phyloP scores from a whole-genome alignment of 2,113 vertebrate genomes.

The Melanocharis versteri region DNA sequence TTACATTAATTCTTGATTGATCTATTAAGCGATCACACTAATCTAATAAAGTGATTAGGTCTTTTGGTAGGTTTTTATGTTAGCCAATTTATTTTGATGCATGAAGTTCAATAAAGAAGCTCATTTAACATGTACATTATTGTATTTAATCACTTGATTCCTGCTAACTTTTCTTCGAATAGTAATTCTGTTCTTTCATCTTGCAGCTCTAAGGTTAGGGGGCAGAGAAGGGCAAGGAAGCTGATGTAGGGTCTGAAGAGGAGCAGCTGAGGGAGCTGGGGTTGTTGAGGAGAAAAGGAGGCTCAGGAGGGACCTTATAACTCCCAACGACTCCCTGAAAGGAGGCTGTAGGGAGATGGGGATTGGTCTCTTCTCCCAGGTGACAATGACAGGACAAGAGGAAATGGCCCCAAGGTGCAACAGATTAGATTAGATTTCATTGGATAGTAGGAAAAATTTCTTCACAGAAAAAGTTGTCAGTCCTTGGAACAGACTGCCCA shows the following conservation, averaged over 20 bases:
- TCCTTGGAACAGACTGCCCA: background rate
- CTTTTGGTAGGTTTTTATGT: background rate
- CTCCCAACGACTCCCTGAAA: background rate
- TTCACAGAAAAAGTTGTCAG: background rate
- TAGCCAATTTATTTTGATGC: background rate
- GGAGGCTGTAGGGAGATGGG: background rate
- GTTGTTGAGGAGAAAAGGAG: background rate
- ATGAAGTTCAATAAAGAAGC: background rate
- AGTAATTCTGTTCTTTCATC: background rate
- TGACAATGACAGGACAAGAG: background rate
- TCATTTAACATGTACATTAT: background rate
- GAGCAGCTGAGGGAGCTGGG: background rate
- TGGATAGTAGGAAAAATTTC: background rate
- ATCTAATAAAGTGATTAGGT: background rate
- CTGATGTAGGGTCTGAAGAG: background rate
- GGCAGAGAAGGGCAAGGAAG: background rate
- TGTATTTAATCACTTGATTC: background rate
- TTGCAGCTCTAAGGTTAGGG: background rate
- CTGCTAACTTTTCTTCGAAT: background rate
- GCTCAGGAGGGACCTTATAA: background rate
- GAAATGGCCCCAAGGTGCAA: rapidly evolving
- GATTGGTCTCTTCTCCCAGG: background rate
- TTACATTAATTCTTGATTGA: background rate
- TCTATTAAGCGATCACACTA: background rate
- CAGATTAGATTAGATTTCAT: too few species aligned